Base-by-base conservation (phyloP, 2,113 vertebrate genomes). In the Phocoena phocoena region DNA sequence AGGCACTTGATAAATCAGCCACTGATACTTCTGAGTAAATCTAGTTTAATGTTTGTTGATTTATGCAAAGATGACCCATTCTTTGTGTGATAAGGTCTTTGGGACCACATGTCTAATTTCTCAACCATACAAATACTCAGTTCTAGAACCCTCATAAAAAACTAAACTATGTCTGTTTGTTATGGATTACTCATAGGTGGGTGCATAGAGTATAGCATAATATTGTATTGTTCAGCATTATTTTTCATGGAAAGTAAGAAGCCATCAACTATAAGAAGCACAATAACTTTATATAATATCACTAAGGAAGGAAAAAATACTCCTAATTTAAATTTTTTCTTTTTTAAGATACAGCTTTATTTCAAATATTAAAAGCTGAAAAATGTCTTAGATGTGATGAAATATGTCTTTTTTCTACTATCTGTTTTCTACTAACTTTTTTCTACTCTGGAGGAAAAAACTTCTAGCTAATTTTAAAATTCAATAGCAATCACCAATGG, bases 41-140 rank as follows among this genome's bases (percentile, higher is more conserved):
- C 97, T 92, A 97, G 92, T 95, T 93, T 95, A 96, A 95, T 95
- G 84, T 80, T 93, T 96, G 95, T 92, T 95, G 84, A 97, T 91
- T 97, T 92, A 79, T 80, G 65, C 47, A 90, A 97, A 60, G 90
- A 92, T 67, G 97, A 81, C 86, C 95, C 84, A 88, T 95, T 95
- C 91, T 98, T 98, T 93, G 47, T 86, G 3, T 55, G 87, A 76
- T 28, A 63, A 53, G 3, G 5, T 84, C 33, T 95, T 89, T 38
- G 44, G 15, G 23, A 73, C 63, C 86, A 96, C 3, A 95, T 96
- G 95, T 63, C 95, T 98, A 97, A 98, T 97, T 97, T 97, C 97
- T 97, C 93, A 98, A 89, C 38, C 44, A 95, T 62, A 97, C 93
- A 98, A 98, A 79, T 77, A 71, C 70, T 97, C 83, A 68, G 12